A percentile compares a stretch with the other conserved stretches of the same genome.
These are phyloP conservation scores for Nipponia nippon DNA, from an alignment of 2,113 vertebrate genomes.

Conservation along the genomic window DNA sequence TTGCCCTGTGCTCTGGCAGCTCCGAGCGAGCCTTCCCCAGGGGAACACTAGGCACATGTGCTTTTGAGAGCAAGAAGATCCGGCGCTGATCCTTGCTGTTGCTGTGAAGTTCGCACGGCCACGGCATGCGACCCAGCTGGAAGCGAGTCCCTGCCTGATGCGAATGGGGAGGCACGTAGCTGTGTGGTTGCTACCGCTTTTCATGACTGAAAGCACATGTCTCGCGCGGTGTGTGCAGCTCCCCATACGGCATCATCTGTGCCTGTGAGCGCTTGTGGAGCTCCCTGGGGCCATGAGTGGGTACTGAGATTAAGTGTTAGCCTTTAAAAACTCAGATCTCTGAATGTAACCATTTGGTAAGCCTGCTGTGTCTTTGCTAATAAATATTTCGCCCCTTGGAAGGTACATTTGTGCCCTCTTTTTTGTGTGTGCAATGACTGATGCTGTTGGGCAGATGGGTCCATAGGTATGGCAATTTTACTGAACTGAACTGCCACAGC, in stretches of 20 bases:
- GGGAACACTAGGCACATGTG: background rate
- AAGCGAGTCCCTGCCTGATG: background rate
- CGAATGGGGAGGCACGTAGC: background rate
- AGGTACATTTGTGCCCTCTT: background rate
- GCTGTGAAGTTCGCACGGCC: background rate
- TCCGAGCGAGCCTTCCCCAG: fast-evolving
- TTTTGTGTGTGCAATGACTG: fast-evolving
- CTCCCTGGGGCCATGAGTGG: background rate
- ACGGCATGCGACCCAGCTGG: background rate
- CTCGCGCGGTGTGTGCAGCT: background rate
- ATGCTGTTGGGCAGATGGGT: background rate
- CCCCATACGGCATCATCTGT: fast-evolving
- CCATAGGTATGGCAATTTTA: fast-evolving
- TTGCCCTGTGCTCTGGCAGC: background rate
- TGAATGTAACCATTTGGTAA: background rate
- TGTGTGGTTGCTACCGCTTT: fast-evolving
- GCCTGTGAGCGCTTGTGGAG: fast-evolving
- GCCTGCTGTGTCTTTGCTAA: background rate
- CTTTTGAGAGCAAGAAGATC: background rate
- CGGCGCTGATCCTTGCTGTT: background rate
- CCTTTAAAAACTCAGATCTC: background rate
- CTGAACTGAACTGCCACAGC: background rate
- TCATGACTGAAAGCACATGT: background rate
- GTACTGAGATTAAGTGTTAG: background rate
- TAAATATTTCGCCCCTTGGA: background rate